Percentiles rank a stretch among this genome's conserved stretches.
Evolutionary conservation across 2,888 invertebrate genomes (phyloP).

Genomic region (Lysandra bellargus): DNA sequence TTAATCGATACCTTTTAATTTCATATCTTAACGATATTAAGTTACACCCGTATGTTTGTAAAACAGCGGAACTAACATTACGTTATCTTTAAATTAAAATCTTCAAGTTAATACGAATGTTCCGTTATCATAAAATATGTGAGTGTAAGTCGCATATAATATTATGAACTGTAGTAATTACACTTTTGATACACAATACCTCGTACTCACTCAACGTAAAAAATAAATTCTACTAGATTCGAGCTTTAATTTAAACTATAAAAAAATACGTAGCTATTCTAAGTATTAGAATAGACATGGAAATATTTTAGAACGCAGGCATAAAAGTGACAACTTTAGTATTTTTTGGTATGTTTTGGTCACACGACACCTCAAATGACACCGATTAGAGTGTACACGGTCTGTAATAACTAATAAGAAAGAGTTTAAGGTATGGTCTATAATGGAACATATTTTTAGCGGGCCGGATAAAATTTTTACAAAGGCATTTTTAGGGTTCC

Average conservation of each 20-base stretch:
- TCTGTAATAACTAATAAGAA: too few species aligned
- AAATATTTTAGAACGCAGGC: background rate
- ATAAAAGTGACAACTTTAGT: too few species aligned
- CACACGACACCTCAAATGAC: too few species aligned
- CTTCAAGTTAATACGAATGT: conserved; percentile 38
- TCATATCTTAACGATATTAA: background rate
- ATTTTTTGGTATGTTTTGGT: too few species aligned
- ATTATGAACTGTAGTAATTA: conserved; percentile 44
- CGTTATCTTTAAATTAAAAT: conserved; percentile 42
- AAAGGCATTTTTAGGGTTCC: too few species aligned
- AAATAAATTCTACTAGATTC: conserved; percentile 68
- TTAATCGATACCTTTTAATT: background rate
- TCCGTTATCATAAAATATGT: conserved; percentile 39
- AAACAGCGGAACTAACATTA: conserved; percentile 33
- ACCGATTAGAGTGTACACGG: too few species aligned
- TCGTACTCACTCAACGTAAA: conserved; percentile 55
- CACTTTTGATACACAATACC: conserved; percentile 51
- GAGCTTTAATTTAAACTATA: conserved; percentile 56
- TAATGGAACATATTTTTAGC: too few species aligned
- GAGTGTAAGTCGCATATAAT: conserved; percentile 42
- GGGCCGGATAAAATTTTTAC: too few species aligned
- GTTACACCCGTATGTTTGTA: background rate
- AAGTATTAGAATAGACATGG: background rate
- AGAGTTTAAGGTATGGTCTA: too few species aligned
- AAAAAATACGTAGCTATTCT: conserved; percentile 51